Evolutionary conservation across 2,888 invertebrate species (phyloP).

Genomic region (Plebejus anna): DNA sequence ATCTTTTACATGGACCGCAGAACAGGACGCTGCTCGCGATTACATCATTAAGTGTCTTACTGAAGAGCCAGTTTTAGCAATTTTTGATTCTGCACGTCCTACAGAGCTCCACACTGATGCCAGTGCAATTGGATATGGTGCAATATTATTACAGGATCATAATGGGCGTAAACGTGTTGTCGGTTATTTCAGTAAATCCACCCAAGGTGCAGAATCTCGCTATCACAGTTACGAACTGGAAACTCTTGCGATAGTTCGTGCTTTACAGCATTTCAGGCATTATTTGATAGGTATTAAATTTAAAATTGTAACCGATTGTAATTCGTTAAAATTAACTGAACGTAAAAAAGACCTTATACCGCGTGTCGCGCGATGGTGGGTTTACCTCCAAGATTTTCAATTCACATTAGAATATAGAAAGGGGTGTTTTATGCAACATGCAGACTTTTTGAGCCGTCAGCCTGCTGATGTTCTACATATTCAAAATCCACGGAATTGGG

Average conservation of each 20-base stretch:
- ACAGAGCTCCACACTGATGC: not conserved
- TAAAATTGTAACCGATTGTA: no score
- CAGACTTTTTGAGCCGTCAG: constrained; percentile 44
- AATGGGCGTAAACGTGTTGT: constrained; percentile 10
- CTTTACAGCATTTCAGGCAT: no score
- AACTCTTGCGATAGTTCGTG: no score
- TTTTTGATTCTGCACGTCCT: constrained; percentile 9
- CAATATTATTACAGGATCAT: constrained; percentile 41
- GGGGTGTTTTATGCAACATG: constrained; percentile 40
- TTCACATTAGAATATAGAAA: constrained; percentile 39
- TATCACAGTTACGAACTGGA: no score
- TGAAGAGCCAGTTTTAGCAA: constrained; percentile 14
- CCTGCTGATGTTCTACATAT: constrained; percentile 30
- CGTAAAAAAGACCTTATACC: no score
- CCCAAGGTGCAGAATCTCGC: no score
- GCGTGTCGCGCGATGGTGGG: no score
- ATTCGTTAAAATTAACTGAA: no score
- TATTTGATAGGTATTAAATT: no score
- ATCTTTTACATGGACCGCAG: not conserved
- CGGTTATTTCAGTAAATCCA: no score
- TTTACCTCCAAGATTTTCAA: no score
- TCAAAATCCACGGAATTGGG: constrained; percentile 33
- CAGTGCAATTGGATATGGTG: constrained; percentile 30
- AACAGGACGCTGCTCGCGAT: not conserved
- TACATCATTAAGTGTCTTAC: constrained; percentile 15